Base-by-base conservation (phyloP, 23 tunicate species). In the Ciona savignyi region DNA sequence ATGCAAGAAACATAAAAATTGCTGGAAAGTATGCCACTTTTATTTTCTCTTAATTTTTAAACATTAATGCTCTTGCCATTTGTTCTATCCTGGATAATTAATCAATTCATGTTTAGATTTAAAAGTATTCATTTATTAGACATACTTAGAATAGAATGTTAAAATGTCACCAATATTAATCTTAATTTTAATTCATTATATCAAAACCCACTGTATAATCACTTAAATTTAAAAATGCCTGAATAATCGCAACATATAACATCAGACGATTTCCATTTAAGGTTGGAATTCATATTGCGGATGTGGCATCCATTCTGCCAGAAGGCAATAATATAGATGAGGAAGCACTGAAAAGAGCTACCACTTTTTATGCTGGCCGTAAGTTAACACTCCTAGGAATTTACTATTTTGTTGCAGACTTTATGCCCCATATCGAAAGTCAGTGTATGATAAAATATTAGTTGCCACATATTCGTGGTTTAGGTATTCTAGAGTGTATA, bases 281-380 rank as follows among this genome's bases (percentile, higher is more conserved):
- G 95, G 76, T 87, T 71, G 95, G 95, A 26, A 71, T 87, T 63
- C 95, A 87, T 78, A 87, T 87, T 15, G 85, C 95, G 2, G 95
- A 87, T 65, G 95, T 87, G 22, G 95, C 95, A 4, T 80, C 95
- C 6, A 77, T 87, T 11, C 31, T 87, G 2, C 82, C 81, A 9
- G 74, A 60, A 2, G 82, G 63, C 25, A 49, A 81, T 30, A 61
- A 48, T n/a, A 74, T 87, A 24, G 95, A 87, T 67, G 33, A 51
- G 25, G 95, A 87, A 65, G 95, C 95, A 2, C 78, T 49, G 76
- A 76, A 65, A 25, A 80, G 95, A 15, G 62, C 56, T 1, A 34
- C 74, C 4, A 81, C 86, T 2, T 81, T 81, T 72, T 80, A 80
- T 51, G 77, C 11, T 9, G 56, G 56, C 9, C 11, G 56, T 42